Base-by-base conservation (phyloP, 2,113 vertebrate genomes). In the Calyptommatus sinebrachiatus region DNA sequence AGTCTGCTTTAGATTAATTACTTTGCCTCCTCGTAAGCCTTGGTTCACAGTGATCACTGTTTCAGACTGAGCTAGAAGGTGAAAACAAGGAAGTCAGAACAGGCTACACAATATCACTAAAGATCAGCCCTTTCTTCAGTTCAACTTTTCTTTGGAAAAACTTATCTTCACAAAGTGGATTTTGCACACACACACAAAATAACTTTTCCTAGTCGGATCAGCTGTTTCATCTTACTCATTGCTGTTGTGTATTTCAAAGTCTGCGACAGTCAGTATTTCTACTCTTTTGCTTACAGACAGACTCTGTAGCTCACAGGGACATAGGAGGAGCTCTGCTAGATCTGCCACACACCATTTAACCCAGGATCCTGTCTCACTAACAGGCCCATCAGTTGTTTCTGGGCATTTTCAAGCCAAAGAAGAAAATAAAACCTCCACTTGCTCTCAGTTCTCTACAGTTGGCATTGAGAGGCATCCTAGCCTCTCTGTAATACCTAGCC, bases 41-140 rank as follows among this genome's bases (percentile, higher is more conserved):
- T 93, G 92, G 77, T 93, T 93, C 79, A 91, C 82, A 26, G 92
- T 93, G 84, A 93, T 93, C 82, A 93, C 91, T 0, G 78, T 91
- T 79, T 92, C 92, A 0, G 90, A 91, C 57, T 90, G 84, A 46
- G 91, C 93, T 93, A 83, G 67, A 86, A 86, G 48, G 31, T 29
- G 61, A 21, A 62, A 88, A 65, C 75, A 31, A 21, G 6, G 2
- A 0, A 10, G 83, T 41, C 86, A 50, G n/a, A 78, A 12, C 29
- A 65, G 28, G 65, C 53, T 26, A 28, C 57, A 61, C 9, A 20
- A 61, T 26, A 62, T 26, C 24, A 68, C 16, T 57, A 26, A 10
- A 16, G 16, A 10, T 22, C 9, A 78, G 61, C 28, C 70, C 29
- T 46, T 50, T 71, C 45, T 4, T 67, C 53, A 60, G 50, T 31